Base-by-base conservation (phyloP, 2,888 invertebrate genomes). In the Empis livida region DNA sequence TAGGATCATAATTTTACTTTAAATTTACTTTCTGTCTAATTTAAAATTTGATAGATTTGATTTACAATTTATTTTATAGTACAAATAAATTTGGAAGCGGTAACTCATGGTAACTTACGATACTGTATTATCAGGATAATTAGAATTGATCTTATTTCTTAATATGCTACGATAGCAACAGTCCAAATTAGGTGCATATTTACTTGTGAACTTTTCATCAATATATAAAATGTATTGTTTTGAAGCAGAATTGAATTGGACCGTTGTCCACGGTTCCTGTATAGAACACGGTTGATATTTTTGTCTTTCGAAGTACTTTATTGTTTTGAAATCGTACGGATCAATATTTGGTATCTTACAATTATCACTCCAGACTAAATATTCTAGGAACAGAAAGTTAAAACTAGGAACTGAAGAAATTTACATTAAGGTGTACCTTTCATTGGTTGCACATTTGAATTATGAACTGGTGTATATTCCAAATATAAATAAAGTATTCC, bases 311-410 rank as follows among this genome's bases (percentile, higher is more conserved):
- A 77, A 73, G 51, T 73, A 73, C 49, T 69, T 64, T 61, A 70
- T 73, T 13, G 75, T 71, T 51, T 76, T 74, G 8, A 60, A 56
- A 49, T 77, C 75, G 53, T 78, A 76, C 5, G 79, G 74, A 59
- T 80, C 73, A 49, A 78, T 55, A 51, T 79, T 75, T 14, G 76
- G 72, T 60, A 82, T 81, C 58, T 73, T 74, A 57, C 82, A 83
- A 58, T 72, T 74, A 37, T 76, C 69, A 58, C 74, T 80, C 70
- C 75, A 70, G 10, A 70, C 70, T 32, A 70, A 59, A 56, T 62
- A 70, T 49, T 68, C 70, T 46, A 55, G 55, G 49, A 52, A 40
- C 39, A 49, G 37, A 52, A 40, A 32, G 38, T 50, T 43, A 44
- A 37, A 27, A 27, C 23, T 27, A 8, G 23, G 23, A 27, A 27